Base-by-base conservation (phyloP, 2,888 invertebrate genomes). In the Aelia acuminata region DNA sequence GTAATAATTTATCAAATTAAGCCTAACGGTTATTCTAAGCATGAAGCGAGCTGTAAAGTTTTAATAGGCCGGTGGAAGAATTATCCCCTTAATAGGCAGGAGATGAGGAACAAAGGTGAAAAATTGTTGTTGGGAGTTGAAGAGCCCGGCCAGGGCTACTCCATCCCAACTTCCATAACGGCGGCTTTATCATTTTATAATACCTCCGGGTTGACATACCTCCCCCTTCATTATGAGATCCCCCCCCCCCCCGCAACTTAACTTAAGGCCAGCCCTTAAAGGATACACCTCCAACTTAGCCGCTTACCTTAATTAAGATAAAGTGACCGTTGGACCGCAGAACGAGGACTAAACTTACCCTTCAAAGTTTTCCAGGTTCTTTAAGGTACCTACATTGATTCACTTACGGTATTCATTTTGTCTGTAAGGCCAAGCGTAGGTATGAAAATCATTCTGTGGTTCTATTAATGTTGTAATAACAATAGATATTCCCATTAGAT, bases 141-240 rank as follows among this genome's bases (percentile, higher is more conserved):
- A 80, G 22, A 39, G 7, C 39, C 43, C 20, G 75, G 80, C 43
- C 80, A 80, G 80, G n/a, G n/a, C 11, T 39, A 80, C 80, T n/a
- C 43, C 39, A 39, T 47, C 80, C 11, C 43, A 43, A 80, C 43
- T 80, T 80, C 43, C 22, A 57, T 39, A 39, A 85, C 57, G 18
- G n/a, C 53, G n/a, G 11, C 85, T 85, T 85, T 85, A 85, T 85
- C 85, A 53, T 39, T 53, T 26, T 85, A 53, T 50, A 85, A 85
- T 53, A 50, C 35, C 13, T 3, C 7, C 3, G 50, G 18, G 50
- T 18, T 31, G 84, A 50, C 84, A 84, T 84, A 43, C 85, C 50
- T 39, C 35, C 49, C 85, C 39, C n/a, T 85, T 50, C 50, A 85
- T 50, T 49, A 85, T 48, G 85, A 31, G 5, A 47, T 5, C 75